Conservation (phyloP, 2,113 vertebrate species). For the Eudyptes chrysolophus region DNA sequence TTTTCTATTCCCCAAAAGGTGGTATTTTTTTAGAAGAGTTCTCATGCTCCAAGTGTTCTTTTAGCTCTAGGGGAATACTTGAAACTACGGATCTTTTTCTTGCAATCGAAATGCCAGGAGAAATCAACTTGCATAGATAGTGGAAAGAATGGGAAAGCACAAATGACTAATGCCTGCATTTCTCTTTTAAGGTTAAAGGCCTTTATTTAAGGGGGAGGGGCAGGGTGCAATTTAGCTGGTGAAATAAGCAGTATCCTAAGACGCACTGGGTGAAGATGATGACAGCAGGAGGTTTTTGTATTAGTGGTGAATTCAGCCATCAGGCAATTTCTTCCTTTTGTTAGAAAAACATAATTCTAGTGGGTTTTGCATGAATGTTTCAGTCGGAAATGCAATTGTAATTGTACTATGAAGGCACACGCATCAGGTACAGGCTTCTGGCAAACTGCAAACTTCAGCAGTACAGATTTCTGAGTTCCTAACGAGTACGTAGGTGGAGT, state of each 20-base stretch:
- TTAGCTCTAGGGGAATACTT: neutral
- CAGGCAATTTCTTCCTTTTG: constrained; percentile 15
- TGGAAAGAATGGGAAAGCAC: neutral
- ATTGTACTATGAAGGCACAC: neutral
- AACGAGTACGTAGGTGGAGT: neutral
- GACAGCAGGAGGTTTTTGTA: constrained; percentile 1
- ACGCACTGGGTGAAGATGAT: neutral
- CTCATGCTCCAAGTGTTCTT: neutral
- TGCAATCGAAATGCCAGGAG: neutral
- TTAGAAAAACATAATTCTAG: neutral
- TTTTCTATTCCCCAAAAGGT: neutral
- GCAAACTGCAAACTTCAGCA: neutral
- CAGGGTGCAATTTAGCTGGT: neutral
- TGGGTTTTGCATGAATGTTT: neutral
- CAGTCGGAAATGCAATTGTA: neutral
- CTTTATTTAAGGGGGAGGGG: neutral
- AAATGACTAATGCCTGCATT: neutral
- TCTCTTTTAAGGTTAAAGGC: neutral
- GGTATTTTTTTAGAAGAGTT: neutral
- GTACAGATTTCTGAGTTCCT: neutral
- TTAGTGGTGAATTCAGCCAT: neutral
- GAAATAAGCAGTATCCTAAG: neutral
- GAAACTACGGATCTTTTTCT: constrained; percentile 1
- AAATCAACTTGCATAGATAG: neutral
- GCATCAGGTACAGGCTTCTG: neutral